A percentile compares a stretch with the other conserved stretches of the same genome.
Conservation (phyloP, 2,113 vertebrate genomes). For the Semnopithecus entellus region DNA sequence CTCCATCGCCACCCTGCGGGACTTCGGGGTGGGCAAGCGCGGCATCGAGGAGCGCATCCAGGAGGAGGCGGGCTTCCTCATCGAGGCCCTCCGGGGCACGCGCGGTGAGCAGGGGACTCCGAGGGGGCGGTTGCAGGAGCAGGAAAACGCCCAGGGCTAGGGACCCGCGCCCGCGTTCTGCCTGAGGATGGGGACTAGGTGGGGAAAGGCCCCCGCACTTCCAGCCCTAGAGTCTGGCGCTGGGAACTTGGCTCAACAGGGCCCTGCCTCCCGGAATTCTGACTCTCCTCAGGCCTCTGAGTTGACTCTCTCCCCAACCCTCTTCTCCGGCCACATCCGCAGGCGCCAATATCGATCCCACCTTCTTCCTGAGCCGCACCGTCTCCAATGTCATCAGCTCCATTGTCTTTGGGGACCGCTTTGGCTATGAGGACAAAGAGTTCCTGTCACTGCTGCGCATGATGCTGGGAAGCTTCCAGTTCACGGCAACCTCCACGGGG, state of each 20-base stretch:
- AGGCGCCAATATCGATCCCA: constrained; percentile 73
- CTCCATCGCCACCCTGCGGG: constrained; percentile 65
- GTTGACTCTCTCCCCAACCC: not conserved
- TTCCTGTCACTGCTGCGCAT: no score
- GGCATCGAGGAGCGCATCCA: constrained; percentile 79
- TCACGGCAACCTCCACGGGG: no score
- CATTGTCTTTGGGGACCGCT: no score
- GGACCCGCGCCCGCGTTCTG: fast-evolving
- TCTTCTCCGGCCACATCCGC: not conserved
- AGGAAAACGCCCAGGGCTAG: fast-evolving
- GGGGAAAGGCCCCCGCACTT: fast-evolving
- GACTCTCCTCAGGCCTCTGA: fast-evolving
- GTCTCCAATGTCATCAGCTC: no score
- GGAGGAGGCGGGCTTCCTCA: constrained; percentile 87
- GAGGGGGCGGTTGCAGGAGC: fast-evolving
- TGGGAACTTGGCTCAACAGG: no score
- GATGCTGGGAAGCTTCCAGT: no score
- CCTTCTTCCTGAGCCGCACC: constrained; percentile 18
- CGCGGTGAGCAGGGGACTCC: constrained; percentile 74
- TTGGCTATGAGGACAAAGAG: no score
- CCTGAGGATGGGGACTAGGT: no score
- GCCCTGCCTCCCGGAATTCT: no score
- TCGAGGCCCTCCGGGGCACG: constrained; percentile 71
- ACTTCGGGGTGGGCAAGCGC: constrained; percentile 71
- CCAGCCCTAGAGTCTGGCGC: not conserved